These are phyloP conservation scores for Parasteatoda tepidariorum DNA, from an alignment of 1,140 invertebrate genomes.

Conservation along the genomic window DNA sequence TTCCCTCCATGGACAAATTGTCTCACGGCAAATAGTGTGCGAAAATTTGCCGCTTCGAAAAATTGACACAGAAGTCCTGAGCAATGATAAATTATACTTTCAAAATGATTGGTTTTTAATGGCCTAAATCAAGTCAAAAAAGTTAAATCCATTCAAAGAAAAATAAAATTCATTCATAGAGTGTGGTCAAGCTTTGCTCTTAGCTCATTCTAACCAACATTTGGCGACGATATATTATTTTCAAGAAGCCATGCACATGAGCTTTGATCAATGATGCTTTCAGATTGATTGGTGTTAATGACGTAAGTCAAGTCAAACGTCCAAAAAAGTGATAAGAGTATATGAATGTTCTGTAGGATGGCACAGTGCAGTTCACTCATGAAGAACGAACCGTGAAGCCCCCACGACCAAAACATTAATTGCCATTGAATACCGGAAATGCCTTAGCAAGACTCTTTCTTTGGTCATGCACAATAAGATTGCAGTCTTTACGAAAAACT, in stretches of 20 bases:
- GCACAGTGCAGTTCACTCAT: constrained; percentile 24
- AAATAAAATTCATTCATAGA: not conserved
- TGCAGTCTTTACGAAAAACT: constrained; percentile 10
- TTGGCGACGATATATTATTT: not conserved
- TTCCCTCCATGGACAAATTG: no score
- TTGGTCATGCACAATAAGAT: constrained; percentile 35
- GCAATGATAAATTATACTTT: not conserved
- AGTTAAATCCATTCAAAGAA: not conserved
- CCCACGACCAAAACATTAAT: constrained; percentile 30
- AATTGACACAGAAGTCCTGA: no score
- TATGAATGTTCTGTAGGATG: not conserved
- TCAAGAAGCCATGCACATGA: not conserved
- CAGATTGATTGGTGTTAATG: constrained; percentile 28
- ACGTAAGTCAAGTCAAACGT: not conserved
- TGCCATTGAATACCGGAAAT: constrained; percentile 49
- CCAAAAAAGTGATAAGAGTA: not conserved
- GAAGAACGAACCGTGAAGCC: constrained; percentile 54
- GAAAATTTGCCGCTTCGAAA: no score
- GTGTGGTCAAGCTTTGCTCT: not conserved
- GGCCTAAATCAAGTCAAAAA: not conserved
- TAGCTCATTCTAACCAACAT: not conserved
- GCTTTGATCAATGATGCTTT: not conserved
- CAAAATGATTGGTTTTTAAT: not conserved
- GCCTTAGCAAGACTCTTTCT: constrained; percentile 24
- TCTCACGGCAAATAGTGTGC: no score